Percentiles rank a stretch among this genome's conserved stretches.
Evolutionary conservation across 1,140 invertebrate genomes (phyloP).

Genomic region (Gryon sp.): DNA sequence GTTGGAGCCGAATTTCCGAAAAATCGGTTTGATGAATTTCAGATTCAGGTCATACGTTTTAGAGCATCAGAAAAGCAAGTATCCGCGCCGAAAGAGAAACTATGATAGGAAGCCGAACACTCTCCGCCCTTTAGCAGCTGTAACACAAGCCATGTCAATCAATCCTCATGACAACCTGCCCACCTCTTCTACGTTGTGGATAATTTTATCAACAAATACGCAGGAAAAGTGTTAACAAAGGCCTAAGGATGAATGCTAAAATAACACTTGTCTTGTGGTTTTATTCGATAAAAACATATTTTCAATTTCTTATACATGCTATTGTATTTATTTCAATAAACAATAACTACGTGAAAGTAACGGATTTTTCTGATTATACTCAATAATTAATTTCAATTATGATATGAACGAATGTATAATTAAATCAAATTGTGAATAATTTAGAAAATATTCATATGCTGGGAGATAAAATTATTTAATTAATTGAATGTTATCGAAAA

Average conservation of each 20-base stretch:
- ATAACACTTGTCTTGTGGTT: conserved; percentile 15
- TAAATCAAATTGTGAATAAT: too few relatives aligned
- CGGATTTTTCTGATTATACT: too few relatives aligned
- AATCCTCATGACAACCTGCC: conserved; percentile 45
- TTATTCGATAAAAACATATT: background rate
- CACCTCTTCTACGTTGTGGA: conserved; percentile 31
- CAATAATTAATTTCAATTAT: too few relatives aligned
- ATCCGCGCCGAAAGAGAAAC: conserved; percentile 41
- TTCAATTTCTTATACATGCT: too few relatives aligned
- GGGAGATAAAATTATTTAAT: too few relatives aligned
- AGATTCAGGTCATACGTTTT: conserved; percentile 44
- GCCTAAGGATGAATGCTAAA: background rate
- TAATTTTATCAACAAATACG: conserved; percentile 51
- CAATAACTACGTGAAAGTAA: too few relatives aligned
- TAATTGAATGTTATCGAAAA: too few relatives aligned
- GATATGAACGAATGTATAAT: too few relatives aligned
- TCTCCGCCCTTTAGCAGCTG: conserved; percentile 54
- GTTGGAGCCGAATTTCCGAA: conserved; percentile 26
- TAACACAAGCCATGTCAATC: conserved; percentile 49
- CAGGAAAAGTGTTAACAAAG: conserved; percentile 33
- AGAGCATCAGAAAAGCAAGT: conserved; percentile 39
- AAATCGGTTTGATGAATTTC: conserved; percentile 51
- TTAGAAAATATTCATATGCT: too few relatives aligned
- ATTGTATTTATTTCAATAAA: too few relatives aligned
- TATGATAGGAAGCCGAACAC: conserved; percentile 47